These are phyloP conservation scores for Prionailurus viverrinus DNA, from an alignment of 2,113 vertebrate genomes.

Conservation along the genomic window DNA sequence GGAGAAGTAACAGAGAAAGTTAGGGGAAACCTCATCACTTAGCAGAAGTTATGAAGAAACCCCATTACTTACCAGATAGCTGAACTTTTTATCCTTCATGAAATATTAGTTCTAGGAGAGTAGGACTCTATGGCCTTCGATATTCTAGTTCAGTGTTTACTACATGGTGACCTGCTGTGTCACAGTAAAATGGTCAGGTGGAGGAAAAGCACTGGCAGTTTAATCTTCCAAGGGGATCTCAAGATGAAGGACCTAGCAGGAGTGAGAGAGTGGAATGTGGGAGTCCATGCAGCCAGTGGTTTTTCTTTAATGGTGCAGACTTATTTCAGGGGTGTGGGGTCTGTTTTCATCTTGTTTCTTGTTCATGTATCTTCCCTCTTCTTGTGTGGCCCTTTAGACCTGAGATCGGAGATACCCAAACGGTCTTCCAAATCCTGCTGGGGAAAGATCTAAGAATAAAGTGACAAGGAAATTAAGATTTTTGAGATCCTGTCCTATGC, in stretches of 20 bases:
- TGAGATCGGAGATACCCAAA: neutral
- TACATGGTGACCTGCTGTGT: neutral
- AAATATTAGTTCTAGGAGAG: neutral
- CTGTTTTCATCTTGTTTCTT: neutral
- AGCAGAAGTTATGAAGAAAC: neutral
- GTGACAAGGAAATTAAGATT: neutral
- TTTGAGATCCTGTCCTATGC: neutral
- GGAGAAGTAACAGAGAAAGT: neutral
- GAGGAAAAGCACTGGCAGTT: neutral
- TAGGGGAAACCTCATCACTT: neutral
- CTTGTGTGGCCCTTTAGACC: neutral
- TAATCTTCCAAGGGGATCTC: neutral
- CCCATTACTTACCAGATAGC: neutral
- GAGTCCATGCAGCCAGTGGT: neutral
- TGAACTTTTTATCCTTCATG: constrained; percentile 29
- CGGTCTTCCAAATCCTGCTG: neutral
- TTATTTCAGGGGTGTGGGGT: neutral
- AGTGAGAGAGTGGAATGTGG: neutral
- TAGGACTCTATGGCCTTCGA: neutral
- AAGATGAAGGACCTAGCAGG: neutral
- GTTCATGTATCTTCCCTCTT: neutral
- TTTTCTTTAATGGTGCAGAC: neutral
- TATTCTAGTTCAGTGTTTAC: neutral
- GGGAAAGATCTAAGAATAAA: neutral
- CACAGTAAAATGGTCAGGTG: neutral